Conservation (phyloP, 2,113 vertebrate genomes). For the Dicerorhinus sumatrensis region DNA sequence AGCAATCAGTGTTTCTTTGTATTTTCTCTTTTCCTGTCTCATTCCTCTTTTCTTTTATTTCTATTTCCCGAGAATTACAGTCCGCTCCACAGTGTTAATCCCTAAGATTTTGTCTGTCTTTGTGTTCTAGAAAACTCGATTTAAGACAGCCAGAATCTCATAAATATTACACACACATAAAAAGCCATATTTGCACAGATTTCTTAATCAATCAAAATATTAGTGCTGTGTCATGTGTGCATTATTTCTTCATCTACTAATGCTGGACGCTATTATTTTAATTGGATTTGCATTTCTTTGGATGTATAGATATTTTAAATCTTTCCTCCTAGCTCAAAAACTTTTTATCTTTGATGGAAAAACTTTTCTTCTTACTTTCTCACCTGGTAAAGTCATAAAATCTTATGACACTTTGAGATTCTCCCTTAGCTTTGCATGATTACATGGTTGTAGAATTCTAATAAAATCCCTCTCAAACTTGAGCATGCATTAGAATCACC, state of each 20-base stretch:
- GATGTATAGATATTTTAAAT: neutral
- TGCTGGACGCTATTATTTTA: neutral
- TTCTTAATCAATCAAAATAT: slow-evolving; percentile 9
- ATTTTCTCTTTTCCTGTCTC: neutral
- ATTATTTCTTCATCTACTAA: neutral
- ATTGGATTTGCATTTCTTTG: neutral
- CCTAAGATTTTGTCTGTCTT: neutral
- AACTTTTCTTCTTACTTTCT: neutral
- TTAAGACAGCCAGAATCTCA: neutral
- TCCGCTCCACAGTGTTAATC: no score
- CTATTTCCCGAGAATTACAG: neutral
- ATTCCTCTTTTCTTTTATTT: neutral
- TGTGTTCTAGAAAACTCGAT: neutral
- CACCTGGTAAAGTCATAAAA: neutral
- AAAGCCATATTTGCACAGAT: neutral
- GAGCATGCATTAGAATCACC: neutral
- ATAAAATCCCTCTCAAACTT: neutral
- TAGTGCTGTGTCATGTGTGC: neutral
- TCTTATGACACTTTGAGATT: neutral
- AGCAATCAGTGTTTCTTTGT: neutral
- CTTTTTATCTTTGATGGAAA: neutral
- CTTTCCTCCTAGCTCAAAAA: neutral
- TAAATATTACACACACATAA: neutral
- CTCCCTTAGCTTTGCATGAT: neutral
- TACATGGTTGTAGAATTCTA: neutral